A percentile compares a stretch with the other conserved stretches of the same genome.
Conservation (phyloP, 2,888 invertebrate species). For the Rhamphomyia laevipes region DNA sequence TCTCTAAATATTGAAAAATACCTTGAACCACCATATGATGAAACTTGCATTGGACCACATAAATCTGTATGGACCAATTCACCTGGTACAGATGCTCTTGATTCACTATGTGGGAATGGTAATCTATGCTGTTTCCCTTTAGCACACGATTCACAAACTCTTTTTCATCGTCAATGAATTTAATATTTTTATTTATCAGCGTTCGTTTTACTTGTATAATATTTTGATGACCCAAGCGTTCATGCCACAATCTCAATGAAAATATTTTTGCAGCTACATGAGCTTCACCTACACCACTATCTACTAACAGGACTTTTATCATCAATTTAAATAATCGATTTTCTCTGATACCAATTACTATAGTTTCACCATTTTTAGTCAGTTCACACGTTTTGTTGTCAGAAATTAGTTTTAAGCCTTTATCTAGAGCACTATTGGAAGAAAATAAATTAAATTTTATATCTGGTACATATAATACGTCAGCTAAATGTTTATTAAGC, state of each 20-base stretch:
- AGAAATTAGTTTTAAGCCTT: conserved; percentile 6
- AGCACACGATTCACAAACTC: conserved; percentile 12
- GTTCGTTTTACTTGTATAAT: not conserved
- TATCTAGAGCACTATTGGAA: conserved; percentile 13
- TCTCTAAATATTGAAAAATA: conserved; percentile 17
- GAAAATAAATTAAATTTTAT: conserved; percentile 18
- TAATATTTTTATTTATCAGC: too few species aligned
- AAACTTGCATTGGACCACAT: conserved; percentile 16
- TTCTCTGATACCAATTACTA: conserved; percentile 8
- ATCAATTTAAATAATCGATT: conserved; percentile 11
- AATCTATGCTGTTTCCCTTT: conserved; percentile 16
- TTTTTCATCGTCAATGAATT: too few species aligned
- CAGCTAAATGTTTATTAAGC: conserved; percentile 13
- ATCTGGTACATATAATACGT: conserved; percentile 15
- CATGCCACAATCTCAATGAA: conserved; percentile 13
- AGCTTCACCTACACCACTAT: not conserved
- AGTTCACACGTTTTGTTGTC: not conserved
- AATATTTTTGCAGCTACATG: conserved; percentile 6
- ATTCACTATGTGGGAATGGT: conserved; percentile 11
- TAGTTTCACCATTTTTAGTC: not conserved
- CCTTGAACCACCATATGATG: conserved; percentile 14
- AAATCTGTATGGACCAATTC: conserved; percentile 18
- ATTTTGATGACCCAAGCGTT: conserved; percentile 12
- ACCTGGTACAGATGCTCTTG: conserved; percentile 10
- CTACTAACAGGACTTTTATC: conserved; percentile 9